phyloP scores from a whole-genome alignment of 1,140 invertebrate species.

The Phortica variegata region DNA sequence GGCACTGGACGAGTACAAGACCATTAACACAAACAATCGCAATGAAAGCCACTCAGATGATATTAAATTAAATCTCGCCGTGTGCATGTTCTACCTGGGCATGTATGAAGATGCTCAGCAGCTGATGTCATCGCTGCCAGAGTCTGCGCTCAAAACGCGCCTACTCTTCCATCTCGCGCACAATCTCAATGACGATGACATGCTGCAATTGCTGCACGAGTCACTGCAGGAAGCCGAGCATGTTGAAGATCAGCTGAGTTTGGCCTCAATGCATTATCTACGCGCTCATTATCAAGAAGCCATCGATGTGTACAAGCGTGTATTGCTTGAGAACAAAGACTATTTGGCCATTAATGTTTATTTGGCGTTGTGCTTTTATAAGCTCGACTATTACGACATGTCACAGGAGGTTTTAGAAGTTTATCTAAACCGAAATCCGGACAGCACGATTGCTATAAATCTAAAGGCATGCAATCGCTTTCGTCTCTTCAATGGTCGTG shows the following conservation, averaged over 20 bases:
- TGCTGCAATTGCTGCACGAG: conserved; percentile 79
- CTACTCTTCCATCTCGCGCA: conserved; percentile 92
- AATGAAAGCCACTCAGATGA: conserved; percentile 49
- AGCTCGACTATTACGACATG: conserved; percentile 90
- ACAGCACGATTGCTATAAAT: conserved; percentile 94
- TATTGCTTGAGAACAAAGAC: conserved; percentile 90
- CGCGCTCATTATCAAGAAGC: conserved; percentile 97
- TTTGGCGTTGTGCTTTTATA: conserved; percentile 96
- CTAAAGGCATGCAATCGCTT: conserved; percentile 77
- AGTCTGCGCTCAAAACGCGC: conserved; percentile 69
- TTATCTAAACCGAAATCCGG: conserved; percentile 89
- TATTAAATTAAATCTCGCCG: conserved; percentile 79
- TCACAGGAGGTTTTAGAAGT: conserved; percentile 92
- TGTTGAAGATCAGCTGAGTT: conserved; percentile 91
- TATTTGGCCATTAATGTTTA: conserved; percentile 96
- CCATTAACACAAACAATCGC: conserved; percentile 57
- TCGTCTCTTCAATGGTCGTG: conserved; percentile 90
- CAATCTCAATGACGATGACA: conserved; percentile 86
- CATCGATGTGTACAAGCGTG: conserved; percentile 97
- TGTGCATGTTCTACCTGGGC: conserved; percentile 94
- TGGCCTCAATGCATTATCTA: conserved; percentile 96
- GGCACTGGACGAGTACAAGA: conserved; percentile 75
- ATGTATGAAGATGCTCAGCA: conserved; percentile 70
- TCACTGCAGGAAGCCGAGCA: conserved; percentile 84
- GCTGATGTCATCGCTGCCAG: conserved; percentile 61